These are phyloP conservation scores for Exocentrus adspersus DNA, from an alignment of 2,888 invertebrate genomes.

Conservation along the genomic window DNA sequence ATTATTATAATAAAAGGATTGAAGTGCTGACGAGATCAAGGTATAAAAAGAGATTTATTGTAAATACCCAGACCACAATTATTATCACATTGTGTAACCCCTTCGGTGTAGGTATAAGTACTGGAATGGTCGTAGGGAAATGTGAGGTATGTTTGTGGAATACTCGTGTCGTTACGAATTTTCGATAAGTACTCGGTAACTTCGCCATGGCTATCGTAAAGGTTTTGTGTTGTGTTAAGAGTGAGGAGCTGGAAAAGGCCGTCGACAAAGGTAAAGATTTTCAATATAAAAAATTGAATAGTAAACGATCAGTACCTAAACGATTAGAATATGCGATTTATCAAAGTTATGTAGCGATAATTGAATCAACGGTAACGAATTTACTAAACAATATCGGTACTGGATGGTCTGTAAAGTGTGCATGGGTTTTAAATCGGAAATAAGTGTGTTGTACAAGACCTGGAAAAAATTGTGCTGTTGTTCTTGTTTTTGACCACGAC, in stretches of 20 bases:
- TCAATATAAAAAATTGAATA: no score
- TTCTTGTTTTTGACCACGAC: no score
- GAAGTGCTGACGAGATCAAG: conserved; percentile 18
- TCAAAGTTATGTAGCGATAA: no score
- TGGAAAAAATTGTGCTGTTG: no score
- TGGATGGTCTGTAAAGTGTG: no score
- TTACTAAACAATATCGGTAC: no score
- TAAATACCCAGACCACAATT: conserved; percentile 3
- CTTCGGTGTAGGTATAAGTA: neutral
- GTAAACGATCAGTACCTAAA: no score
- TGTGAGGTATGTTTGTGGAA: neutral
- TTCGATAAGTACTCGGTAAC: neutral
- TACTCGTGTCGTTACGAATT: neutral
- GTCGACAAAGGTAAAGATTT: conserved; percentile 9
- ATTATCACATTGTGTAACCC: neutral
- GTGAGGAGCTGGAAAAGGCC: neutral
- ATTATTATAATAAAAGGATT: conserved; percentile 13
- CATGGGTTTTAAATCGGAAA: no score
- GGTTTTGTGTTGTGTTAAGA: neutral
- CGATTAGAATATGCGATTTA: no score
- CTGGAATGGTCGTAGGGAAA: neutral
- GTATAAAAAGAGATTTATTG: conserved; percentile 19
- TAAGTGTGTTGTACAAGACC: no score
- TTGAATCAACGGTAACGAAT: no score
- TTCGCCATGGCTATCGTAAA: neutral